Base-by-base conservation (phyloP, 2,797 vertebrate species). In the Hylomyscus alleni region DNA sequence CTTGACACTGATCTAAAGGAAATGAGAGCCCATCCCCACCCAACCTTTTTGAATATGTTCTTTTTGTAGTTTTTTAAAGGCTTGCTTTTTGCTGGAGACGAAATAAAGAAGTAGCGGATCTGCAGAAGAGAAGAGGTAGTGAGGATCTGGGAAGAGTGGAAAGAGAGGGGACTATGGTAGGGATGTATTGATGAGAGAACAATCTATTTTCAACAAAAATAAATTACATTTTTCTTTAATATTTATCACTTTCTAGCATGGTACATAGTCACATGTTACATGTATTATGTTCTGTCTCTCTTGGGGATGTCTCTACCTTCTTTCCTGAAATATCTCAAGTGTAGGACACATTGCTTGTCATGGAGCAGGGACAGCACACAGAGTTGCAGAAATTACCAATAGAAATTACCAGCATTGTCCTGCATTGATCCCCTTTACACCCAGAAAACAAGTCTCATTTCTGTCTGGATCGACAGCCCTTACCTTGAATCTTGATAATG, bases 401-500 rank as follows among this genome's bases (percentile, higher is more conserved):
- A 3, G 10, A 47, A 12, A 6, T 44, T 7, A 17, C 37, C 34
- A 20, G 37, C 19, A 0, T 37, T 40, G 11, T 17, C 11, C 3
- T 47, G 15, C 52, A 44, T 2, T 17, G 65, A 73, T 19, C 9
- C 15, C 31, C 15, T 62, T 62, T 22, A 40, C 29, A 56, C 44
- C 10, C 47, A 44, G 24, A 5, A 69, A 37, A 22, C 3, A 0
- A 1, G 9, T 78, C 60, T 90, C 6, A 19, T 29, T 52, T 22
- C 6, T 69, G 19, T 20, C 80, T 81, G 24, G 10, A 52, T 37
- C 9, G 62, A 44, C 34, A 81, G 0, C 29, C 10, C 24, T 89
- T 24, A 40, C 75, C 6, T 13, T 0, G 0, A 3, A 22, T 47
- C 69, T 90, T 1, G 0, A 40, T 17, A 19, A 31, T 14, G 24